Percentiles rank a stretch among this genome's conserved stretches.
Conservation (phyloP, 2,113 vertebrate genomes). For the Psephotus haematonotus region DNA sequence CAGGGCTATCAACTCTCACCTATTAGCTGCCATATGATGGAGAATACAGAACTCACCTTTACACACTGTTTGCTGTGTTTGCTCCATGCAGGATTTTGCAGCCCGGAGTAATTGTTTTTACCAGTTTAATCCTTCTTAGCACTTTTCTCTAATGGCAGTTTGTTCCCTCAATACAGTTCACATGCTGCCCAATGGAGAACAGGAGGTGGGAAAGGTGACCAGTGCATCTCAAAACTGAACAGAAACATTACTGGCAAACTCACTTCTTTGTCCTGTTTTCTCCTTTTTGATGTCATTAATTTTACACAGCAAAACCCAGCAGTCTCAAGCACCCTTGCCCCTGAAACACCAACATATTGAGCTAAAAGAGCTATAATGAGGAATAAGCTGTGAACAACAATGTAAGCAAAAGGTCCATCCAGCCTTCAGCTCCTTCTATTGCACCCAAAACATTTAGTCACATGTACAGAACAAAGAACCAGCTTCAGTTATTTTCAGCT, state of each 20-base stretch:
- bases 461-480: background rate
- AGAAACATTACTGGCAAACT: background rate
- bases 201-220: background rate
- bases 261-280: background rate
- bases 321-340: background rate
- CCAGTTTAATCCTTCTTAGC: background rate
- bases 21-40: fast-evolving
- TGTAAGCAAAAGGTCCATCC: background rate
- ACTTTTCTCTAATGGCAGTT: too few species aligned
- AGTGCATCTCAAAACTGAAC: background rate
- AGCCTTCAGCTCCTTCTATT: background rate
- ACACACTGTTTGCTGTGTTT: fast-evolving
- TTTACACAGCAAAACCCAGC: background rate
- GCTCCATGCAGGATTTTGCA: background rate
- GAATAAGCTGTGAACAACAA: background rate
- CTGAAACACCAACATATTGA: background rate
- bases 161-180: background rate
- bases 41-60: background rate
- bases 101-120: background rate
- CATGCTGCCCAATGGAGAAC: background rate
- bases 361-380: background rate
- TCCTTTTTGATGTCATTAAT: background rate
- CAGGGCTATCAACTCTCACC: fast-evolving
- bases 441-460: background rate
- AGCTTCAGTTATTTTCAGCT: background rate